Base-by-base conservation (phyloP, 1,140 invertebrate species). In the Drosophila guanche region DNA sequence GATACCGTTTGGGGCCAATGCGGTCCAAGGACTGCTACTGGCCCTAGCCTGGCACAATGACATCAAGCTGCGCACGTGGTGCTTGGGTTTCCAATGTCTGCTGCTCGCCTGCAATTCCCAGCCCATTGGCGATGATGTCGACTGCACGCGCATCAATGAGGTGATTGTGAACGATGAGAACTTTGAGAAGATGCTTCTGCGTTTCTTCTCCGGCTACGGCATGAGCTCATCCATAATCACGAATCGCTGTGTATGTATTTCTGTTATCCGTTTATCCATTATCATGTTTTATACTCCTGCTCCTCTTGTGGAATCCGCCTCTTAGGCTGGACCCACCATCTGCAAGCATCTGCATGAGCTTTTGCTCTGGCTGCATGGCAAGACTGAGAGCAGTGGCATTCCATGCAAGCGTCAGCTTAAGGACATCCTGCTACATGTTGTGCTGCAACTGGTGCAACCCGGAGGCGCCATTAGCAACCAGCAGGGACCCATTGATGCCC, bases 401-500 rank as follows among this genome's bases (percentile, higher is more conserved):
- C 94, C 93, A 74, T 92, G 92, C 56, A 94, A 94, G 12, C 93
- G 93, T 60, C 91, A 93, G n/a, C 91, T 96, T 3, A 96, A 96
- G 74, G 94, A 95, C 70, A 90, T 95, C 2, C 88, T 97, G 22
- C 86, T 97, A 5, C 94, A 94, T 88, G 92, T 97, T 7, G 93
- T 96, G 3, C 93, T 95, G 65, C 94, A 95, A 75, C 90, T 97
- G n/a, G 92, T 95, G 2, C 93, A 94, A 78, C 94, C 94, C 5
- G 93, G 94, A 8, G 96, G 96, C 22, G 94, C 96, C 5, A 94
- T 97, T 16, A 93, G 94, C 23, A 92, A 93, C 25, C 93, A 94
- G 59, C 93, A 94, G 67, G 96, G 96, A n/a, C 96, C 96, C 12
- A 91, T 97, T 5, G 96, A 97, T 93, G 96, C 95, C 1, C 96